Evolutionary conservation across 2,888 invertebrate genomes (phyloP), one percentile per base, ranked within the genome.

Genomic region (Schrankia costaestrigalis): DNA sequence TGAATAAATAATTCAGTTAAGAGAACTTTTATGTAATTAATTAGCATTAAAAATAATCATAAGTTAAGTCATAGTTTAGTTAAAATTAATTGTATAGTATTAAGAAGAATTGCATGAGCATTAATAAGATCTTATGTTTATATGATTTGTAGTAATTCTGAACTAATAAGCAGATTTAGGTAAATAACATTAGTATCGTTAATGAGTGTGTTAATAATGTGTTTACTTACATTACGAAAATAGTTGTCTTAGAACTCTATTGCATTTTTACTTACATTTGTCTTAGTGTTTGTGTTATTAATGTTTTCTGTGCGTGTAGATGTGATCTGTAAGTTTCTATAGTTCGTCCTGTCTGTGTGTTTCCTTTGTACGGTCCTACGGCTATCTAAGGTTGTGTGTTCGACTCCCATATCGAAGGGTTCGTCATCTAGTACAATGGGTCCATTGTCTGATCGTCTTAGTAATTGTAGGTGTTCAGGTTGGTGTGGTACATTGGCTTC

Each of bases 371-470:
- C 57, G 35, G 64, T 61, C 57, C 72, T 73, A 46, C 68, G 67
- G 19, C 39, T 54, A 31, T 36, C 41, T 58, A 56, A 50, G 28
- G 56, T 47, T 46, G 61, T 38, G 57, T 66, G 44, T 45, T 68
- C 62, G 19, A 68, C 52, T 9, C 69, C 72, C 35, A 61, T 61
- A 4, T 80, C 78, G 33, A 78, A 78, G 9, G 70, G 71, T 35
- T 81, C 80, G 12, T 78, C 71, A 19, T 77, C 72, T 22, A 66
- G 44, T 8, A 63, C 63, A 38, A 72, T 60, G 35, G 75, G 77
- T 46, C 76, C 78, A 5, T 63, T 71, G 58, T 80, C 79, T 18
- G 83, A 84, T 31, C 88, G 71, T 61, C 57, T 59, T 34, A 83
- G 63, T 27, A 82, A 56, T 35, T 79, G 82, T 41, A 76, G 67